Conservation (phyloP, 2,113 vertebrate genomes). For the Dasyornis broadbenti region DNA sequence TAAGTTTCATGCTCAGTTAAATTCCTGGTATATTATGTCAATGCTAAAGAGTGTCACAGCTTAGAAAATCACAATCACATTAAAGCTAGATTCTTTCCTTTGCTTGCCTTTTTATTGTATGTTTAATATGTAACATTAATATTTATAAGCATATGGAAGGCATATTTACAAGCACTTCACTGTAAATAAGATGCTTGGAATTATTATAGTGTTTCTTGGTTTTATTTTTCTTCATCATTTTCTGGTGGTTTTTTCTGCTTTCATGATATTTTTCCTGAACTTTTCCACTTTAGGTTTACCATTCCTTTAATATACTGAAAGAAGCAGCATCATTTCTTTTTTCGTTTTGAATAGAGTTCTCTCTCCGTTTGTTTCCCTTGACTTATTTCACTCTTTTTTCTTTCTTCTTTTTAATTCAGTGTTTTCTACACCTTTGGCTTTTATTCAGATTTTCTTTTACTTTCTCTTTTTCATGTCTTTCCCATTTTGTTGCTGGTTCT, state of each 20-base stretch:
- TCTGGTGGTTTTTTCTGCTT: neutral
- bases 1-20: slow-evolving; percentile 12
- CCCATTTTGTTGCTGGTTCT: neutral
- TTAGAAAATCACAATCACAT: slow-evolving; percentile 14
- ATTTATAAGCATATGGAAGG: slow-evolving; percentile 39
- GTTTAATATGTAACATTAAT: slow-evolving; percentile 27
- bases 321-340: neutral
- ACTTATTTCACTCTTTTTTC: neutral
- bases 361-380: neutral
- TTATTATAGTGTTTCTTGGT: neutral
- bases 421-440: neutral
- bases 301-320: neutral
- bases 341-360: neutral
- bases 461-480: neutral
- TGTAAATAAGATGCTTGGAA: slow-evolving; percentile 5
- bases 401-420: neutral
- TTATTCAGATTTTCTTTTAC: neutral
- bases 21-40: neutral
- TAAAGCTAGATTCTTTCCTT: neutral
- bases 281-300: neutral
- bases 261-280: neutral
- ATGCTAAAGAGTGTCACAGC: neutral
- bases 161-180: neutral
- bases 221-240: slow-evolving; percentile 12
- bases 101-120: neutral